These are phyloP conservation scores for Archips crataeganus DNA, from an alignment of 2,888 invertebrate species.

Conservation along the genomic window DNA sequence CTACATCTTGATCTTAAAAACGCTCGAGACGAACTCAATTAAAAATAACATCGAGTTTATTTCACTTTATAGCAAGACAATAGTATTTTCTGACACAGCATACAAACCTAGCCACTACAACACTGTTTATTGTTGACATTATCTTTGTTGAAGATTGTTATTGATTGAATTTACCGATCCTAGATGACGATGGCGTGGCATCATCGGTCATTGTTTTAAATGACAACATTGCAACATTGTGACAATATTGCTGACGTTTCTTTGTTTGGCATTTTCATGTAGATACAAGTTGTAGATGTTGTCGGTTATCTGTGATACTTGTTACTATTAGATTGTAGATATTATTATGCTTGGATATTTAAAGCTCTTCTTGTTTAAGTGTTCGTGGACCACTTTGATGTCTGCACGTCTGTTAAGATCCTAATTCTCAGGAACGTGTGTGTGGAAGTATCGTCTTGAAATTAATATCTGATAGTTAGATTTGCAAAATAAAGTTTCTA, in stretches of 20 bases:
- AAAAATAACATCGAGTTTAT: background rate
- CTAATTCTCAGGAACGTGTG: too few species aligned
- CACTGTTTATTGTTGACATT: background rate
- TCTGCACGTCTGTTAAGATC: too few species aligned
- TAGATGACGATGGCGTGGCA: background rate
- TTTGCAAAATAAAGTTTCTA: too few species aligned
- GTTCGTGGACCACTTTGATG: too few species aligned
- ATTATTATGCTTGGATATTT: too few species aligned
- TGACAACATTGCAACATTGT: slow-evolving; percentile 6
- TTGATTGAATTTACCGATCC: slow-evolving; percentile 1
- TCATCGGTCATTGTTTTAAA: slow-evolving; percentile 4
- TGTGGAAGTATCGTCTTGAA: too few species aligned
- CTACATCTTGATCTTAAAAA: too few species aligned
- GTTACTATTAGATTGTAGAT: too few species aligned
- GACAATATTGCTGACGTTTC: background rate
- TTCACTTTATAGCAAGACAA: background rate
- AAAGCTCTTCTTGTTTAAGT: too few species aligned
- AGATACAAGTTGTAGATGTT: background rate
- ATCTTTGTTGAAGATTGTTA: slow-evolving; percentile 3
- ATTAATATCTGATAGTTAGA: too few species aligned
- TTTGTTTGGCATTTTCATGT: background rate
- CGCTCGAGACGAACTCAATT: background rate
- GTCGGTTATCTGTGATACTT: background rate
- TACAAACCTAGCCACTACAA: background rate
- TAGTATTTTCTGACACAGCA: background rate